Percentiles rank a stretch among this genome's conserved stretches.
Evolutionary conservation across 2,113 vertebrate species (phyloP).

Genomic region (Platanista minor): DNA sequence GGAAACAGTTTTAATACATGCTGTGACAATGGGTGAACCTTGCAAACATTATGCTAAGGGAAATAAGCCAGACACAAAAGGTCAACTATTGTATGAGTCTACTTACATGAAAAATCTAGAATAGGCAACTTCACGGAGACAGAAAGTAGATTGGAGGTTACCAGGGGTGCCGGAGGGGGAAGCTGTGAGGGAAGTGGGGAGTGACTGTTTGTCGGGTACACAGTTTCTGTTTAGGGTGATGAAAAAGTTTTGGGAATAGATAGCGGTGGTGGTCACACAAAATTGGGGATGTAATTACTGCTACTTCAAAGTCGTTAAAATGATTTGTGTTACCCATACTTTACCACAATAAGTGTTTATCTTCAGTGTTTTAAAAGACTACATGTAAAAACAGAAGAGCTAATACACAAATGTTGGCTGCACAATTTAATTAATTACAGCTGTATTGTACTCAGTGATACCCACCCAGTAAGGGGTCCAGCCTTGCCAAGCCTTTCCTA

Average conservation of each 20-base stretch:
- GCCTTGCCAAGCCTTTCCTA: rapidly evolving
- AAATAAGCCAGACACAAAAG: not conserved
- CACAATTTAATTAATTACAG: not conserved
- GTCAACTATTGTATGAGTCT: not conserved
- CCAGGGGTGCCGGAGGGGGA: rapidly evolving
- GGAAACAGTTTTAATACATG: not conserved
- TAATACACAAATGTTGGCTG: no score
- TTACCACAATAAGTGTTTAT: not conserved
- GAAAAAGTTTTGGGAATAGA: not conserved
- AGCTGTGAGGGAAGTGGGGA: not conserved
- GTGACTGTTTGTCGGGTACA: not conserved
- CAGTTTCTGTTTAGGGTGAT: not conserved
- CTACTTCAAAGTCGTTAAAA: not conserved
- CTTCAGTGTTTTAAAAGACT: not conserved
- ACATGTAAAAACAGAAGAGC: not conserved
- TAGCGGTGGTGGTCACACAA: not conserved
- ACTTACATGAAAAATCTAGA: not conserved
- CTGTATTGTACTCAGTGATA: rapidly evolving
- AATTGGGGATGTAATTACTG: not conserved
- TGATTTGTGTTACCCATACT: not conserved
- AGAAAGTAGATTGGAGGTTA: not conserved
- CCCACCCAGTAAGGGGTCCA: not conserved
- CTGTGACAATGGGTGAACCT: not conserved
- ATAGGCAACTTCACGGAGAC: not conserved
- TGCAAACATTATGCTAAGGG: not conserved